phyloP scores from a whole-genome alignment of 2,113 vertebrate species.

The Macquaria australasica region DNA sequence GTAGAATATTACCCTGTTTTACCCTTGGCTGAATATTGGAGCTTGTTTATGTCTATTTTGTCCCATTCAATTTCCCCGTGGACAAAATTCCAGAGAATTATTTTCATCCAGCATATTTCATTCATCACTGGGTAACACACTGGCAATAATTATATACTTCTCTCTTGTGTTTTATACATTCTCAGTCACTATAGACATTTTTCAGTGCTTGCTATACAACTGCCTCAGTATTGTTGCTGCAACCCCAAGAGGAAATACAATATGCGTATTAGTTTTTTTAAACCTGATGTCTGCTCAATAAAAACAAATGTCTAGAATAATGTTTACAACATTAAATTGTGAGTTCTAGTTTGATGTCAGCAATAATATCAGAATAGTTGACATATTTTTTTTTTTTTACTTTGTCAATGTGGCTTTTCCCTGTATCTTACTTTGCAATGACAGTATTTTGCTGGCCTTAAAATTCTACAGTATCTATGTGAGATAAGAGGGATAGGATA shows the following conservation, averaged over 20 bases:
- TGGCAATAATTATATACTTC: neutral
- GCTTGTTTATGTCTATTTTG: constrained; percentile 18
- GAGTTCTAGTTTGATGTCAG: neutral
- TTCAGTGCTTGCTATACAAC: neutral
- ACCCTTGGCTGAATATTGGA: neutral
- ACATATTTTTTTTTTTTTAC: neutral
- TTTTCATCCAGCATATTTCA: neutral
- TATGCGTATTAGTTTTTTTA: neutral
- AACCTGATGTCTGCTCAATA: neutral
- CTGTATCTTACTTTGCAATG: neutral
- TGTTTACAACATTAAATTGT: neutral
- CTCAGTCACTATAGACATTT: neutral
- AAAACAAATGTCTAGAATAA: neutral
- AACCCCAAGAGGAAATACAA: neutral
- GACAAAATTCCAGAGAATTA: constrained; percentile 17
- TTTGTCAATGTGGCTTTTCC: neutral
- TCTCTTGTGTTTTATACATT: neutral
- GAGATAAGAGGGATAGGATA: too few species aligned
- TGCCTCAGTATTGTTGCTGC: neutral
- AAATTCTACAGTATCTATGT: neutral
- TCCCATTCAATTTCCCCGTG: constrained; percentile 7
- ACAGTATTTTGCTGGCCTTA: neutral
- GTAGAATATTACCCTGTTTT: constrained; percentile 16
- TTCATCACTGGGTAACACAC: constrained; percentile 1
- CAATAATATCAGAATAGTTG: neutral